Evolutionary conservation across 2,888 invertebrate species (phyloP).

Genomic region (Seira sanloemensis): DNA sequence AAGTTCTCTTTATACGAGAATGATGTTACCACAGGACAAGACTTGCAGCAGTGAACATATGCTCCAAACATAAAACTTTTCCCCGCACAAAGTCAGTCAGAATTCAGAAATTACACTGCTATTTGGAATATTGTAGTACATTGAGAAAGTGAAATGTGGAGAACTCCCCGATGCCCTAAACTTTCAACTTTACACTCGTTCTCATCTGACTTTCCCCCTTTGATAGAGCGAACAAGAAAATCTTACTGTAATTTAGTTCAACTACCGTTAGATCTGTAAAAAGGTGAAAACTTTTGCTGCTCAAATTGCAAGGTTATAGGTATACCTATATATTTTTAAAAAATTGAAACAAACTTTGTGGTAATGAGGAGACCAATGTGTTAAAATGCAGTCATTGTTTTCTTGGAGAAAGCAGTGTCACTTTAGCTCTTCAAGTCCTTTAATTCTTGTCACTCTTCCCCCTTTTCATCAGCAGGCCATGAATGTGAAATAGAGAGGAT

Average conservation of each 20-base stretch:
- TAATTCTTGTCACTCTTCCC: slow-evolving; percentile 16
- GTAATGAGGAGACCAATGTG: background rate
- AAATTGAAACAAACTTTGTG: background rate
- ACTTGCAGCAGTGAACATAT: slow-evolving; percentile 25
- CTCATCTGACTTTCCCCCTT: too few relatives aligned
- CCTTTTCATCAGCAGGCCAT: background rate
- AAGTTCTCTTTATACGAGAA: slow-evolving; percentile 59
- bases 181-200: too few relatives aligned
- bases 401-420: slow-evolving; percentile 7
- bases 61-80: background rate
- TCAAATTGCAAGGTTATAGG: background rate
- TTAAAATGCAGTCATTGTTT: background rate
- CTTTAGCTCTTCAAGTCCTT: slow-evolving; percentile 18
- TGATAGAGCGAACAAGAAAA: too few relatives aligned
- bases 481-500: slow-evolving; percentile 41
- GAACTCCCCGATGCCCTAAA: too few relatives aligned
- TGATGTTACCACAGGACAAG: slow-evolving; percentile 49
- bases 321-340: background rate
- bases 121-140: too few relatives aligned
- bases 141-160: too few relatives aligned
- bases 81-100: background rate
- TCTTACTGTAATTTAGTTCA: too few relatives aligned
- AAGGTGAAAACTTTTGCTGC: too few relatives aligned
- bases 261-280: too few relatives aligned
- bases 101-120: background rate